Evolutionary conservation across 2,113 vertebrate genomes (phyloP).

Genomic region (Eurypyga helias): DNA sequence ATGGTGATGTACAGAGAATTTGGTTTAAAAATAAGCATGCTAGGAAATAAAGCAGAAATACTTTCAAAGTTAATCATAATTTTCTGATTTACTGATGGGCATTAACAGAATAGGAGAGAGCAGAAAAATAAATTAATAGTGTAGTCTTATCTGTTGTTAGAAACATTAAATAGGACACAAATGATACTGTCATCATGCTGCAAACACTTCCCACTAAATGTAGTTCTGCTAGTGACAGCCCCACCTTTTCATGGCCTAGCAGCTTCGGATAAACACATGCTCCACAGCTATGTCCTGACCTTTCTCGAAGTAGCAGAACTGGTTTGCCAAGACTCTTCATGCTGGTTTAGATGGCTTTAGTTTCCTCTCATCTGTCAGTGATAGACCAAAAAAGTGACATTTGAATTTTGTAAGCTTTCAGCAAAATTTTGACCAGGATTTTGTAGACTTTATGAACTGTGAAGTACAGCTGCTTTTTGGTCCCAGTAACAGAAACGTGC

Average conservation of each 20-base stretch:
- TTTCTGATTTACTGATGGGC: background rate
- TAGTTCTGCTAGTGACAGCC: background rate
- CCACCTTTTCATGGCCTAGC: background rate
- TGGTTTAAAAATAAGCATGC: background rate
- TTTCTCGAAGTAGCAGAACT: background rate
- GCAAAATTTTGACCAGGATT: background rate
- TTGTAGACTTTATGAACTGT: background rate
- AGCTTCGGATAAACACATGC: background rate
- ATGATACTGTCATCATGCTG: background rate
- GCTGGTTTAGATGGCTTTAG: background rate
- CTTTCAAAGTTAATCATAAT: background rate
- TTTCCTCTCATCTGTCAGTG: background rate
- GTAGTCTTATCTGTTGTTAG: background rate
- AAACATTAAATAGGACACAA: background rate
- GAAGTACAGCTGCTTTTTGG: background rate
- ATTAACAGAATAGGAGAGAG: background rate
- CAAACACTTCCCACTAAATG: background rate
- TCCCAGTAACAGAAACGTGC: background rate
- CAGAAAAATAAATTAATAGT: background rate
- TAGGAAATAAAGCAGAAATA: background rate
- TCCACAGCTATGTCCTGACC: background rate
- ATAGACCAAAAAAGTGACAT: background rate
- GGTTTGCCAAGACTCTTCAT: conserved; percentile 12
- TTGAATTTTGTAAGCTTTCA: background rate
- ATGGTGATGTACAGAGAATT: background rate